Base-by-base conservation (phyloP, 2,888 invertebrate genomes). In the Drosophila mimica region DNA sequence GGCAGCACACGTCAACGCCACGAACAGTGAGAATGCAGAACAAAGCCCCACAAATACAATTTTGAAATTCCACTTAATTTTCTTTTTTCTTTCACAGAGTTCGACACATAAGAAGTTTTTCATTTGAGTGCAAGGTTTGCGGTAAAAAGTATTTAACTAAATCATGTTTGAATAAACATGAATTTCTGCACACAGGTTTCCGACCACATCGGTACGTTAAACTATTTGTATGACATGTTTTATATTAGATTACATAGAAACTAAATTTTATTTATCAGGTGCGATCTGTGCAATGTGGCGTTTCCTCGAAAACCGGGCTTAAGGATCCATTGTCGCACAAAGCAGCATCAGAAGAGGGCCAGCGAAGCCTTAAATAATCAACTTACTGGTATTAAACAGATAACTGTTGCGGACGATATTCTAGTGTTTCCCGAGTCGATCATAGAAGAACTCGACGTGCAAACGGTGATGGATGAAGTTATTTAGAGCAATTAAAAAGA, bases 61-160 rank as follows among this genome's bases (percentile, higher is more conserved):
- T 31, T n/a, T 56, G 4, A 1, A 38, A 17, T 17, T 25, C 2
- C 5, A 15, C 11, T 54, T 3, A 38, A 15, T 15, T 3, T 9
- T 15, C 0, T 1, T 7, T 28, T 25, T 25, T 40, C 6, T n/a
- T 28, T 69, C 33, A 28, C 34, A 77, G 76, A 53, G 76, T 76
- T 7, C 58, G 74, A 78, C 91, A 70, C 77, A 81, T 56, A 87
- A 81, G 69, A 91, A 86, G 70, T 13, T 72, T 89, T 83, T 36
- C 77, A 76, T 49, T 90, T 82, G n/a, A 90, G 70, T 73, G 83
- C 76, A 81, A 78, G 15, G 65, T 90, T 33, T 92, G 92, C 48
- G 83, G 80, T 0, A 91, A 92, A 57, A 86, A 84, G 43, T 92
- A 92, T 59, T 82, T 88, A 17, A 91, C 91, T 33, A 91, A 92